A percentile compares a stretch with the other conserved stretches of the same genome.
Conservation (phyloP, 2,113 vertebrate species). For the Lophura nycthemera region DNA sequence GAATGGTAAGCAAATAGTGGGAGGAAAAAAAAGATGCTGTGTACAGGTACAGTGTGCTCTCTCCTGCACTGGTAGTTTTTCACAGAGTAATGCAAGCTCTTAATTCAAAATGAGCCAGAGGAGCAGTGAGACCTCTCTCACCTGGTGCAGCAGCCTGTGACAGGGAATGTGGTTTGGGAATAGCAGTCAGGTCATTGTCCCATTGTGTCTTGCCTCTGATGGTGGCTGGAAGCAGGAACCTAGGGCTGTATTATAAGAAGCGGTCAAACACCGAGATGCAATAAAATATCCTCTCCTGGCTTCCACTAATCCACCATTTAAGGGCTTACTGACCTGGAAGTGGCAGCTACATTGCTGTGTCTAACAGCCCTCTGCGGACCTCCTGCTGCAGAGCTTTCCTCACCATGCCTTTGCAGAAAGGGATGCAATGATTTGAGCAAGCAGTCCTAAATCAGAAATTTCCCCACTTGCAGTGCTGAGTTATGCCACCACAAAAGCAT, state of each 20-base stretch:
- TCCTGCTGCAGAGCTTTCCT: background rate
- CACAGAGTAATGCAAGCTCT: background rate
- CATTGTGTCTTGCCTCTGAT: fast-evolving
- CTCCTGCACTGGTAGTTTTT: background rate
- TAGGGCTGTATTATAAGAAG: background rate
- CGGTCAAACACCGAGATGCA: background rate
- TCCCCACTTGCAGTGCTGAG: background rate
- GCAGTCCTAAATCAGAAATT: background rate
- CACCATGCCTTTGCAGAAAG: fast-evolving
- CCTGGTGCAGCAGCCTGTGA: background rate
- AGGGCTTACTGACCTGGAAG: background rate
- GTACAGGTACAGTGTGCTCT: background rate
- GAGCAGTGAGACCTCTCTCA: fast-evolving
- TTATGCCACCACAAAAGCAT: background rate
- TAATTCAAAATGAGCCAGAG: background rate
- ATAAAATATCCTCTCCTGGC: background rate
- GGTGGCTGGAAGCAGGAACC: background rate
- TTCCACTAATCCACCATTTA: background rate
- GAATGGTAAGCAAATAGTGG: background rate
- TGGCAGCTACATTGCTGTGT: background rate
- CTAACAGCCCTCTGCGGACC: background rate
- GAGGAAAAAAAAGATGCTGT: background rate
- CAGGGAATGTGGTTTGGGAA: background rate
- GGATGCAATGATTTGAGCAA: background rate
- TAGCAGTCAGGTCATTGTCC: background rate